A percentile compares a stretch with the other conserved stretches of the same genome.
phyloP scores from a whole-genome alignment of 2,113 vertebrate genomes.

The Crotalus tigris region DNA sequence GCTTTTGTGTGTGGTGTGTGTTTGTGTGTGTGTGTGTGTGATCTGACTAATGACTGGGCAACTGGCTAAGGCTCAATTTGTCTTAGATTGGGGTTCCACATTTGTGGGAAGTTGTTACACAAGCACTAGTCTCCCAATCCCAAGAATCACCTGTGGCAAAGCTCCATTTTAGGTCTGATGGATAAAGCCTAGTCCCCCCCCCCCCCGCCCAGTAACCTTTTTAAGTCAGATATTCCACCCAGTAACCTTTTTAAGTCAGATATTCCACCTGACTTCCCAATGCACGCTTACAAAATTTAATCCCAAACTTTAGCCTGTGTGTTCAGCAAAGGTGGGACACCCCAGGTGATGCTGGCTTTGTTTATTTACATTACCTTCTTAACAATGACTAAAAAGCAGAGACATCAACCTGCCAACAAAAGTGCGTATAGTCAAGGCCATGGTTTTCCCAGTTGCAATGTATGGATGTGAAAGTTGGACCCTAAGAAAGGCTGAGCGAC shows the following conservation, averaged over 20 bases:
- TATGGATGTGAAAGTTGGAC: too few species aligned
- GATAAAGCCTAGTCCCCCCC: background rate
- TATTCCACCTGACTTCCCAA: background rate
- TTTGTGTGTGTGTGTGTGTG: background rate
- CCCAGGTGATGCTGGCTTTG: background rate
- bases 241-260: background rate
- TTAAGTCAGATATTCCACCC: background rate
- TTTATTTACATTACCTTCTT: background rate
- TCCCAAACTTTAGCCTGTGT: background rate
- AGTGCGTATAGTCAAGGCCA: too few species aligned
- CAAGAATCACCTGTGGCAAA: background rate
- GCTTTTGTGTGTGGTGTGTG: background rate
- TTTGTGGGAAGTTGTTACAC: background rate
- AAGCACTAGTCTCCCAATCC: background rate
- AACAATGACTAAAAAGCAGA: background rate
- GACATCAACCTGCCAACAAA: too few species aligned
- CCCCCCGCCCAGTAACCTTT: background rate
- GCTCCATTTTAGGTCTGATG: background rate
- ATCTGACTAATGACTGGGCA: background rate
- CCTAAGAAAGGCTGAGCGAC: too few species aligned
- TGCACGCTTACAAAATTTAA: background rate
- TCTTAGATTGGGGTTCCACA: background rate
- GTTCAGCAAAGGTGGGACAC: background rate
- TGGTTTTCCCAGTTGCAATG: too few species aligned
- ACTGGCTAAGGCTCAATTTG: background rate